Evolutionary conservation across 2,888 invertebrate genomes (phyloP).

Genomic region (Microctonus aethiopoides): DNA sequence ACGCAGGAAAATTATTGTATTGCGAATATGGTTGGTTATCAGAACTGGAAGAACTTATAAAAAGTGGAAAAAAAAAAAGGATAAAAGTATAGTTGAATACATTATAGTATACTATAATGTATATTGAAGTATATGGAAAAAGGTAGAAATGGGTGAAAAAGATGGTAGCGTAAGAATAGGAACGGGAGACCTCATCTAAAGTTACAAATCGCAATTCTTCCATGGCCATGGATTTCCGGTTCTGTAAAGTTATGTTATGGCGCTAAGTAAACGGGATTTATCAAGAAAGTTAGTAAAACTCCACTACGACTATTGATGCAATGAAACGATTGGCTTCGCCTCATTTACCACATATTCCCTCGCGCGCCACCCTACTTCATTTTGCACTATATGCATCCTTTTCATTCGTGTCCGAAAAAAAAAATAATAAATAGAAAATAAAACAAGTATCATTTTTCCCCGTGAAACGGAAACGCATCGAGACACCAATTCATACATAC

Average conservation of each 20-base stretch:
- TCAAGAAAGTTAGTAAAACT: constrained; percentile 67
- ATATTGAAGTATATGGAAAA: background rate
- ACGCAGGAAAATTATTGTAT: constrained; percentile 10
- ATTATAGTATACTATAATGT: background rate
- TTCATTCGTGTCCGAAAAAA: background rate
- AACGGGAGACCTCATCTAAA: constrained; percentile 63
- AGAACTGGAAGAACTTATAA: background rate
- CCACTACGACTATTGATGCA: constrained; percentile 66
- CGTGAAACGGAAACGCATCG: background rate
- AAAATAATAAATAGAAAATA: too few species aligned
- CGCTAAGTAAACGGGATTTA: constrained; percentile 67
- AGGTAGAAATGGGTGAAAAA: background rate
- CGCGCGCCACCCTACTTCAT: constrained; percentile 31
- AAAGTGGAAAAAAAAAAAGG: constrained; percentile 9
- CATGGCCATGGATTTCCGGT: constrained; percentile 65
- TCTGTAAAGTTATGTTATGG: constrained; percentile 67
- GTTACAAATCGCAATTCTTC: constrained; percentile 68
- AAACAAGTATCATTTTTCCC: background rate
- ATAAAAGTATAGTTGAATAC: background rate
- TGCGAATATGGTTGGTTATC: background rate
- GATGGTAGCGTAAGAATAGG: constrained; percentile 23
- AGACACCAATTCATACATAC: background rate
- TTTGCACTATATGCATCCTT: constrained; percentile 22
- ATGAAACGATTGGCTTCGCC: constrained; percentile 67
- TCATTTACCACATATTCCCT: constrained; percentile 60